Evolutionary conservation across 2,888 invertebrate species (phyloP).

Genomic region (Noctuana brunneofusca): DNA sequence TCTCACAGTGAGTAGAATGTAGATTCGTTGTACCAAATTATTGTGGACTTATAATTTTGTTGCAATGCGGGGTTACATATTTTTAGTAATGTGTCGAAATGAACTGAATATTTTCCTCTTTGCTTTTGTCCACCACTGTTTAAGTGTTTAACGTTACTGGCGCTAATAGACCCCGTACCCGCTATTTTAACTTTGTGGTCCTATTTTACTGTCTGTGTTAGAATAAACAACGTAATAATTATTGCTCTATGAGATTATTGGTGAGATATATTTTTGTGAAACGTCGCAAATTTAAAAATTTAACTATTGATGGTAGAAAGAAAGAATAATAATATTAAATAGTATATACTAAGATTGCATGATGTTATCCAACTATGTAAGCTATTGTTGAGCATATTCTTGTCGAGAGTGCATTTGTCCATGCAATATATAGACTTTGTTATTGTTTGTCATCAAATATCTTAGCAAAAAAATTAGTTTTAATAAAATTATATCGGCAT

Average conservation of each 20-base stretch:
- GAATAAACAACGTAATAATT: constrained; percentile 14
- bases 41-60: constrained; percentile 4
- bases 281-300: constrained; percentile 27
- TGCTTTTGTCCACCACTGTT: constrained; percentile 6
- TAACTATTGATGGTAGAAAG: constrained; percentile 32
- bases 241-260: constrained; percentile 37
- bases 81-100: constrained; percentile 18
- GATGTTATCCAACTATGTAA: constrained; percentile 29
- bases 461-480: constrained; percentile 59
- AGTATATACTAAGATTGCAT: constrained; percentile 27
- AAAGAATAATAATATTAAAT: constrained; percentile 20
- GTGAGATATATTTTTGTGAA: constrained; percentile 38
- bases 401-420: constrained; percentile 39
- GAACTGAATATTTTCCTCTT: constrained; percentile 3
- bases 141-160: constrained; percentile 22
- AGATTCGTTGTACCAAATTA: constrained; percentile 15
- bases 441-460: constrained; percentile 65
- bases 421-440: constrained; percentile 56
- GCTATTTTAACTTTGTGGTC: constrained; percentile 20
- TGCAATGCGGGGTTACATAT: constrained; percentile 14
- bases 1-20: constrained; percentile 4
- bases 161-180: constrained; percentile 18
- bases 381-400: constrained; percentile 35
- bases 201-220: constrained; percentile 26
- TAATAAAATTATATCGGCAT: constrained; percentile 70